Conservation (phyloP, 2,888 invertebrate species). For the Agriotes lineatus region DNA sequence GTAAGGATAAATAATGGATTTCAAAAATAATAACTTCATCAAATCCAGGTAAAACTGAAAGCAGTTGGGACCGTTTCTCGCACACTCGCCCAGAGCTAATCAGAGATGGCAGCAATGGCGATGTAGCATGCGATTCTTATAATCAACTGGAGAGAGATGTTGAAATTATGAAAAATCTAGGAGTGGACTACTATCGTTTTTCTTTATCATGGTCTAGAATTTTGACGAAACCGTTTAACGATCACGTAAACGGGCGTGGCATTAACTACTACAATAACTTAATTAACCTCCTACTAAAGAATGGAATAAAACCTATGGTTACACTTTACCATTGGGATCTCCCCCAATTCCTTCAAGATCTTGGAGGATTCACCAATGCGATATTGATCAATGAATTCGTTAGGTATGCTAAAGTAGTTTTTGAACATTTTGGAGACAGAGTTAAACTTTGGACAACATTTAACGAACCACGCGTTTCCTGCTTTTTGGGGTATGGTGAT, state of each 20-base stretch:
- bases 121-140: constrained; percentile 77
- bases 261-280: constrained; percentile 81
- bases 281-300: constrained; percentile 74
- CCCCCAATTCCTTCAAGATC: constrained; percentile 64
- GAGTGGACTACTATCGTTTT: constrained; percentile 71
- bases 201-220: constrained; percentile 77
- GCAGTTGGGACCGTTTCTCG: constrained; percentile 77
- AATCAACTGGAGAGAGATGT: constrained; percentile 74
- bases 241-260: constrained; percentile 76
- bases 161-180: constrained; percentile 68
- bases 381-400: constrained; percentile 68
- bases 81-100: constrained; percentile 68
- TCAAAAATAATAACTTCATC: too few relatives aligned
- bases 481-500: constrained; percentile 52
- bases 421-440: constrained; percentile 48
- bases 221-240: constrained; percentile 73
- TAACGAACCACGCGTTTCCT: constrained; percentile 65
- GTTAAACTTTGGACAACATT: constrained; percentile 67
- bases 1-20: too few relatives aligned
- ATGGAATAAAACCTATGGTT: constrained; percentile 69
- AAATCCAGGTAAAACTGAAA: constrained; percentile 73
- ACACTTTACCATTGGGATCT: constrained; percentile 61
- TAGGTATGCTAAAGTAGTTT: constrained; percentile 68
- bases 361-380: constrained; percentile 75
- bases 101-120: constrained; percentile 70